Evolutionary conservation across 2,888 invertebrate species (phyloP).

Genomic region (Drosophila infuscata): DNA sequence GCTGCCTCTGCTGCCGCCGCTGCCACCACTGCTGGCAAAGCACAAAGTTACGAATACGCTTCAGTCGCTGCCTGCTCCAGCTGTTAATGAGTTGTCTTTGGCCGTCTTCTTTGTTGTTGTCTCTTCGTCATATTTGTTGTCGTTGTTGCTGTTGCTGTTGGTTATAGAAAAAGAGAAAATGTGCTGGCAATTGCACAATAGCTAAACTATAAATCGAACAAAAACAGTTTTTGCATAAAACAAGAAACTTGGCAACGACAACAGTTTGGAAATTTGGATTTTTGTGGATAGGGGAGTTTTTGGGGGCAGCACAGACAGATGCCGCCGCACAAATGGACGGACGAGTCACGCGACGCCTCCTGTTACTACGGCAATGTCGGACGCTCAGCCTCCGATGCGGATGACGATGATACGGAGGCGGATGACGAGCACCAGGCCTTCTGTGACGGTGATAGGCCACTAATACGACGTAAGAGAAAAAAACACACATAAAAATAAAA

Average conservation of each 20-base stretch:
- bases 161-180: constrained; percentile 66
- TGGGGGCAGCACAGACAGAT: constrained; percentile 30
- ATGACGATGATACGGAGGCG: constrained; percentile 68
- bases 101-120: neutral
- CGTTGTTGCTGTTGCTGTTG: constrained; percentile 21
- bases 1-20: constrained; percentile 9
- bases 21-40: constrained; percentile 35
- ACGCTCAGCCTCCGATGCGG: constrained; percentile 51
- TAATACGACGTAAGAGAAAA: constrained; percentile 48
- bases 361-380: constrained; percentile 62
- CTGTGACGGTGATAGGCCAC: constrained; percentile 61
- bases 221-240: neutral
- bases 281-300: constrained; percentile 1
- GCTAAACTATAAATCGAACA: constrained; percentile 7
- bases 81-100: constrained; percentile 70
- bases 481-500: neutral
- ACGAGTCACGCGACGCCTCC: constrained; percentile 69
- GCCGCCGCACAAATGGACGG: constrained; percentile 71
- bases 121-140: constrained; percentile 1
- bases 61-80: constrained; percentile 70
- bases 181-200: constrained; percentile 61
- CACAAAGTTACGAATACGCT: constrained; percentile 22
- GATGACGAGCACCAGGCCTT: constrained; percentile 70
- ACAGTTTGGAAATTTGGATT: neutral
- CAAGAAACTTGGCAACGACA: neutral